Conservation (phyloP, 1,140 invertebrate genomes). For the Uloborus diversus region DNA sequence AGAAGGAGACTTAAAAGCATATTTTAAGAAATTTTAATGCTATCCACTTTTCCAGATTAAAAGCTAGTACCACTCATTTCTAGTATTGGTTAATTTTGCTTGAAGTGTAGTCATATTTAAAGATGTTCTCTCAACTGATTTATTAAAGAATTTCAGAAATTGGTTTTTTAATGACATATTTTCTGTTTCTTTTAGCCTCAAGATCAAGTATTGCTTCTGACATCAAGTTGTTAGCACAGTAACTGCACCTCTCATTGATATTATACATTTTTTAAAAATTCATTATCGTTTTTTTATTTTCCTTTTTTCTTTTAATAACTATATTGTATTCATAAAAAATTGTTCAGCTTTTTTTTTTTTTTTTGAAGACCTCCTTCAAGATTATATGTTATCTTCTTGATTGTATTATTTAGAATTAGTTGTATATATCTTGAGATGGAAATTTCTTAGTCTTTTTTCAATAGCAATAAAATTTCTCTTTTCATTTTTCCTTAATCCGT, state of each 20-base stretch:
- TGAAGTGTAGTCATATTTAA: too few relatives aligned
- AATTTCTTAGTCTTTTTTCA: too few relatives aligned
- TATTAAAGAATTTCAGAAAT: neutral
- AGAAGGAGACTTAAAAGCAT: too few relatives aligned
- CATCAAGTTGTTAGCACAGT: constrained; percentile 47
- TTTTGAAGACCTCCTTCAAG: neutral
- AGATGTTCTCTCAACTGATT: too few relatives aligned
- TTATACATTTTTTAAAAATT: neutral
- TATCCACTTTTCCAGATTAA: too few relatives aligned
- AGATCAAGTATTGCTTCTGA: constrained; percentile 49
- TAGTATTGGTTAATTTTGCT: too few relatives aligned
- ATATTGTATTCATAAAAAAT: neutral
- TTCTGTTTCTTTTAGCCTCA: constrained; percentile 36
- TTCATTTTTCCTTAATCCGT: too few relatives aligned
- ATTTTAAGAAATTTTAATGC: too few relatives aligned
- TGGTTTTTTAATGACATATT: neutral
- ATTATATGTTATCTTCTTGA: neutral
- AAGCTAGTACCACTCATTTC: too few relatives aligned
- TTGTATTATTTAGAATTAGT: neutral
- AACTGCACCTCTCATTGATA: neutral
- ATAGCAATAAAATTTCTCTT: too few relatives aligned
- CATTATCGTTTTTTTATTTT: neutral
- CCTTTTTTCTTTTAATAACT: neutral
- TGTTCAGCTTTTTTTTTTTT: neutral
- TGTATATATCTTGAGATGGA: neutral